A percentile compares a stretch with the other conserved stretches of the same genome.
Evolutionary conservation across 2,113 vertebrate genomes (phyloP).

Genomic region (Crotalus viridis): DNA sequence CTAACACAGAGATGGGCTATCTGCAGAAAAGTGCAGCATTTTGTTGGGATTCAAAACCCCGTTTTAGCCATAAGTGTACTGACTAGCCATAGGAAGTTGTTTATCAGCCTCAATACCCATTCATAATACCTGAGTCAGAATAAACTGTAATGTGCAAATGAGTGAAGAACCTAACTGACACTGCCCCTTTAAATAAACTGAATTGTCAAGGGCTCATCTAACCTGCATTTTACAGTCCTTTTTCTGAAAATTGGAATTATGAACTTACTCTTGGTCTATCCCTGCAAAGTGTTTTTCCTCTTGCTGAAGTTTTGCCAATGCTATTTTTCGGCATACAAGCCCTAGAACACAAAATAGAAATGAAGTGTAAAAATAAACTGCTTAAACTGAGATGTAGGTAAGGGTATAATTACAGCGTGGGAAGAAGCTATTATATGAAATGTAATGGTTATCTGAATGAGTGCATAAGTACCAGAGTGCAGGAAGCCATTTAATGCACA

Average conservation of each 20-base stretch:
- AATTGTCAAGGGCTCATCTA: not conserved
- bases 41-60: not conserved
- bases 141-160: not conserved
- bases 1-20: not conserved
- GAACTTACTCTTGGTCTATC: conserved; percentile 15
- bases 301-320: conserved; percentile 16
- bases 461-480: not conserved
- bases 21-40: not conserved
- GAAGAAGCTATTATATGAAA: not conserved
- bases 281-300: not conserved
- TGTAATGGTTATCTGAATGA: not conserved
- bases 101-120: not conserved
- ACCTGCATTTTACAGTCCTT: not conserved
- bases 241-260: not conserved
- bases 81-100: not conserved
- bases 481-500: not conserved
- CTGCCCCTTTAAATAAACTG: not conserved
- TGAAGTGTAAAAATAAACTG: not conserved
- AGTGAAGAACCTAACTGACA: not conserved
- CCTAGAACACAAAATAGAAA: not conserved
- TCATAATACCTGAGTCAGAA: not conserved
- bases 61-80: not conserved
- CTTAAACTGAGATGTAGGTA: not conserved
- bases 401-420: not conserved
- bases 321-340: conserved; percentile 16